Evolutionary conservation across 2,888 invertebrate genomes (phyloP), one percentile per base, ranked within the genome.

Genomic region (Nomada fabriciana): DNA sequence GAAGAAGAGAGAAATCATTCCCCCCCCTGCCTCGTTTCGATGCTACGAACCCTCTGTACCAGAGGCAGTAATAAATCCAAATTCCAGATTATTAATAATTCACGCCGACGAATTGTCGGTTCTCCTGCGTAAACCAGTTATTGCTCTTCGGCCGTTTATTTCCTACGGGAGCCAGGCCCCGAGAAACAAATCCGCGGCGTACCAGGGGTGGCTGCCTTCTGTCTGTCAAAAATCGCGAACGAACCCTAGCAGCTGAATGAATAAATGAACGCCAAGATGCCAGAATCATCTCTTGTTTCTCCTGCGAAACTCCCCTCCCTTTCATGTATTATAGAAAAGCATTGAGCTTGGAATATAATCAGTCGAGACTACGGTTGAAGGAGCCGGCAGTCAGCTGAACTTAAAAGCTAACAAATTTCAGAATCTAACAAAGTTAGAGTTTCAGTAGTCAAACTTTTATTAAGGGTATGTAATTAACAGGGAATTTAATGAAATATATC

Each of bases 161-260:
- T 86, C 86, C 86, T 82, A 69, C 84, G 86, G 85, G 86, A 86
- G 70, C 53, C 60, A 36, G 25, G 15, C 36, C 59, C 55, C n/a
- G 59, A 57, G 63, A 68, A 78, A 78, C 82, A 83, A 81, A 82
- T 73, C 78, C 74, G 82, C 74, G 73, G 52, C 52, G 36, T 36
- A 43, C 59, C 52, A 53, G 47, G 69, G 73, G 72, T 50, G 61
- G 81, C 53, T 79, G 53, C 75, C 72, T 65, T 63, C 60, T 69
- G 78, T 86, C 86, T 76, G 86, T 86, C 86, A 86, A 86, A 86
- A 86, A 86, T 86, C 83, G 82, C 70, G 60, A 68, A 57, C 65
- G n/a, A 64, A 20, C 80, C 82, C 20, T 67, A 55, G 76, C 47
- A 71, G 77, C 25, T 78, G 82, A 83, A 86, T 86, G 82, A 86